Conservation (phyloP, 1,140 invertebrate genomes). For the Drosophila chauvacae region DNA sequence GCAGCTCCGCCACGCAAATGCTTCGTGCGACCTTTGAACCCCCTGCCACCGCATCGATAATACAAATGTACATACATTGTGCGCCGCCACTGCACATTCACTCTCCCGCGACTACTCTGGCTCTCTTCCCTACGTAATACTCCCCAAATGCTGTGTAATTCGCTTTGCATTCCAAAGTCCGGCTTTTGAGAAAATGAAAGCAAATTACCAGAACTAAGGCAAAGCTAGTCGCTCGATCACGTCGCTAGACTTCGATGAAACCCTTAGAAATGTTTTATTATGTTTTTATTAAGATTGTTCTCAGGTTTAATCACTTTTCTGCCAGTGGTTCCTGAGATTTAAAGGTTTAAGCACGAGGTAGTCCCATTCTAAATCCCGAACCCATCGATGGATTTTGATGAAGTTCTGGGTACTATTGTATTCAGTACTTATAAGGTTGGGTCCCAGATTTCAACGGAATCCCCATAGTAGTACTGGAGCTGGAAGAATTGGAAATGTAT, state of each 20-base stretch:
- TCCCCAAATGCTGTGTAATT: conserved; percentile 53
- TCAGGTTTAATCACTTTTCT: neutral
- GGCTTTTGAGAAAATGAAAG: conserved; percentile 35
- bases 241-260: neutral
- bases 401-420: neutral
- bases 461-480: neutral
- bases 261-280: too few species aligned
- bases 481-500: neutral
- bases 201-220: conserved; percentile 23
- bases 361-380: neutral
- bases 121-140: conserved; percentile 47
- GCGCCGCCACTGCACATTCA: conserved; percentile 15
- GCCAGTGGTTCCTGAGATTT: neutral
- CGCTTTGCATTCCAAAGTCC: conserved; percentile 46
- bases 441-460: neutral
- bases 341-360: neutral
- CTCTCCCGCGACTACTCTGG: neutral
- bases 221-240: neutral
- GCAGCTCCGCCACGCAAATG: conserved; percentile 34
- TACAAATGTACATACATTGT: conserved; percentile 19
- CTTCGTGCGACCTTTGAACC: conserved; percentile 59
- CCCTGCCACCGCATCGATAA: conserved; percentile 48
- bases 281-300: neutral
- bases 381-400: neutral
- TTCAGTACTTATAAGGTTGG: neutral